Percentiles rank a stretch among this genome's conserved stretches.
Evolutionary conservation across 2,113 vertebrate species (phyloP).

Genomic region (Pedionomus torquatus): DNA sequence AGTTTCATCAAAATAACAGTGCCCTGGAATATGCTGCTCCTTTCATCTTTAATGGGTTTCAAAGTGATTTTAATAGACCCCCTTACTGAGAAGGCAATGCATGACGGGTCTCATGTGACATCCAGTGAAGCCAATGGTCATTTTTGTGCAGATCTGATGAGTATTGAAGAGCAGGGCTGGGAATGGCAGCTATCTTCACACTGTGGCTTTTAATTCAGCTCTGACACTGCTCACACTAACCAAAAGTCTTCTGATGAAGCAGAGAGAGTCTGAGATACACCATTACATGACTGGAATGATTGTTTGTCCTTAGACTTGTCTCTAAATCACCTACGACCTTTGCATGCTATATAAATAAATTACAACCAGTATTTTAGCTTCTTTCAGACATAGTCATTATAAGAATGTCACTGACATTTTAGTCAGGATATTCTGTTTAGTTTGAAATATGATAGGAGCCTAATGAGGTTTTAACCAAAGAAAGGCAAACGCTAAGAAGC

Average conservation of each 20-base stretch:
- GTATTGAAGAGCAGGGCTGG: not conserved
- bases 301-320: constrained; percentile 25
- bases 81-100: not conserved
- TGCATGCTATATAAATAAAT: constrained; percentile 57
- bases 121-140: not conserved
- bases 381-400: constrained; percentile 31
- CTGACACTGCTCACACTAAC: not conserved
- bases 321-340: constrained; percentile 52
- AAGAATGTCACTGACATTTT: constrained; percentile 61
- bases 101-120: not conserved
- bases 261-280: not conserved
- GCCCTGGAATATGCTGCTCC: not conserved
- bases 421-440: constrained; percentile 50
- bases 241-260: not conserved
- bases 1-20: not conserved
- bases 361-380: constrained; percentile 13
- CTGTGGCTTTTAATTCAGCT: not conserved
- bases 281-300: not conserved
- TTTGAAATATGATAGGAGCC: constrained; percentile 47
- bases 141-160: not conserved
- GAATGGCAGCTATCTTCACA: not conserved
- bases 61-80: not conserved
- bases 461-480: constrained; percentile 48
- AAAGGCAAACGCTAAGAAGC: constrained; percentile 8
- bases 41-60: not conserved